phyloP scores from a whole-genome alignment of 2,888 invertebrate genomes.

The Sceliomorpha sp. region DNA sequence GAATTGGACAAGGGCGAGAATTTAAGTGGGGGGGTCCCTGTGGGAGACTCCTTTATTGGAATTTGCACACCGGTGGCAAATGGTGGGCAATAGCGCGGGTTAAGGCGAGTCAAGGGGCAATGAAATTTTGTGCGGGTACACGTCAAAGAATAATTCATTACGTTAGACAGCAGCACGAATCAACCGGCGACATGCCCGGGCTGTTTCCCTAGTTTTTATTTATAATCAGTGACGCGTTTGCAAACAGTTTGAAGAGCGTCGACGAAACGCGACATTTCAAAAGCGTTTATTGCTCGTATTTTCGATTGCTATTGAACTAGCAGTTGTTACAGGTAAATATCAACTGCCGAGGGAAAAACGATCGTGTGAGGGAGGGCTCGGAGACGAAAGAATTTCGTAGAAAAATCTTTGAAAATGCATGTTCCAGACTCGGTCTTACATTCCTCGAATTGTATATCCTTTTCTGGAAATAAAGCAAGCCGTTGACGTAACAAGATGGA shows the following conservation, averaged over 20 bases:
- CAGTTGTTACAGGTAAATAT: conserved; percentile 25
- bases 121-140: conserved; percentile 13
- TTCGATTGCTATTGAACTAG: conserved; percentile 12
- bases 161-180: conserved; percentile 25
- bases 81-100: conserved; percentile 67
- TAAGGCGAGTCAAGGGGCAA: conserved; percentile 18
- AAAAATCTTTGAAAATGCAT: conserved; percentile 20
- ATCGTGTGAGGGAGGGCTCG: conserved; percentile 22
- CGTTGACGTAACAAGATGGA: conserved; percentile 16
- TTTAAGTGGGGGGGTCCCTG: too few relatives aligned
- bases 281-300: conserved; percentile 24
- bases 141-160: conserved; percentile 32
- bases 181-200: too few relatives aligned
- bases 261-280: not conserved
- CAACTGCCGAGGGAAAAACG: conserved; percentile 6
- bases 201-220: too few relatives aligned
- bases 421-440: conserved; percentile 24
- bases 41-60: conserved; percentile 56
- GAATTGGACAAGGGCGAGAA: too few relatives aligned
- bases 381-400: conserved; percentile 26
- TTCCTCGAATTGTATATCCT: conserved; percentile 20
- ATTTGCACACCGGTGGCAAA: conserved; percentile 67
- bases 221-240: too few relatives aligned
- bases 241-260: too few relatives aligned
- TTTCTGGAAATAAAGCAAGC: conserved; percentile 23